These are phyloP conservation scores for Drosophila hydei DNA, from an alignment of 1,140 invertebrate species.

Conservation along the genomic window DNA sequence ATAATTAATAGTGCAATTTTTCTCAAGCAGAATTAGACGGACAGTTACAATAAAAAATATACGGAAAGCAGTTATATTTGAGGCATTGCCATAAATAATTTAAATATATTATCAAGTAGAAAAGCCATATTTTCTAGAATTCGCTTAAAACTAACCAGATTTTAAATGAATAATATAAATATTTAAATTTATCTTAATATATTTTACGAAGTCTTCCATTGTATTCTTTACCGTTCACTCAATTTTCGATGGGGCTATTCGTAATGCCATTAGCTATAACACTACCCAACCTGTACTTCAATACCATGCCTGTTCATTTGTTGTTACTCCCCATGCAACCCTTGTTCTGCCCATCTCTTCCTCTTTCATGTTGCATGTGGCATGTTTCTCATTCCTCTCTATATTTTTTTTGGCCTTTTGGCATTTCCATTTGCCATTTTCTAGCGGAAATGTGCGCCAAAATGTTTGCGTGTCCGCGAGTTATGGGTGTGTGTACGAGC, in stretches of 20 bases:
- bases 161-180: too few relatives aligned
- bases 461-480: constrained; percentile 70
- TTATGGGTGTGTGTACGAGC: constrained; percentile 1
- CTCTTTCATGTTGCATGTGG: constrained; percentile 60
- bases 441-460: constrained; percentile 76
- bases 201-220: neutral
- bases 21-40: too few relatives aligned
- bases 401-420: constrained; percentile 53
- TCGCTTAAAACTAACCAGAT: too few relatives aligned
- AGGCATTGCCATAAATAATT: too few relatives aligned
- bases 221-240: neutral
- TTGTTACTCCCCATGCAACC: constrained; percentile 2
- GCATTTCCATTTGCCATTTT: constrained; percentile 72
- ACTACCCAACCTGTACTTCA: neutral
- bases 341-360: neutral
- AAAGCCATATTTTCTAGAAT: too few relatives aligned
- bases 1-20: too few relatives aligned
- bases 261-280: constrained; percentile 2
- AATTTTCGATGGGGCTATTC: constrained; percentile 13
- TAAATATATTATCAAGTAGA: too few relatives aligned
- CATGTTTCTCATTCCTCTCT: constrained; percentile 52
- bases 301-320: constrained; percentile 17
- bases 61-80: too few relatives aligned
- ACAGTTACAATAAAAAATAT: too few relatives aligned
- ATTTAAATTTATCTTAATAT: too few relatives aligned